Conservation (phyloP, 2,888 invertebrate species). For the Diadromus collaris region DNA sequence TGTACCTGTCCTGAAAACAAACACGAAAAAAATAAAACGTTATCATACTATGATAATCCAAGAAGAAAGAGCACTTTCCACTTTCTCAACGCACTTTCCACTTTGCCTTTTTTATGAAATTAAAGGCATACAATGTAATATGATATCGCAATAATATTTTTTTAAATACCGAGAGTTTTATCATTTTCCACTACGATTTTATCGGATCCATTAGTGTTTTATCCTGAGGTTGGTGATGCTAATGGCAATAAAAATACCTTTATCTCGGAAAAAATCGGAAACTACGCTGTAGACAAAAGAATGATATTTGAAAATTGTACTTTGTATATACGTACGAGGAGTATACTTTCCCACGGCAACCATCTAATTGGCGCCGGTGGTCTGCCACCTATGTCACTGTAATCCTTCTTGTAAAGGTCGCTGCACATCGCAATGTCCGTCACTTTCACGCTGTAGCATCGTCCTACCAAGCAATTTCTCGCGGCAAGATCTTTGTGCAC, state of each 20-base stretch:
- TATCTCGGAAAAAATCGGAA: conserved; percentile 8
- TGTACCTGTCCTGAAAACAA: conserved; percentile 83
- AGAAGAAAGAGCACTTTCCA: background rate
- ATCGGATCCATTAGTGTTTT: conserved; percentile 1
- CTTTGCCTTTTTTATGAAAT: too few species aligned
- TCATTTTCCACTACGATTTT: background rate
- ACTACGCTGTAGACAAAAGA: conserved; percentile 4
- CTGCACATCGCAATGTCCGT: conserved; percentile 85
- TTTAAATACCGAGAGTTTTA: background rate
- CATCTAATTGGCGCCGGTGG: conserved; percentile 84
- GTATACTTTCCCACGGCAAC: conserved; percentile 85
- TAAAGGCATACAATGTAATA: too few species aligned
- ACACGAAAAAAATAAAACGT: conserved; percentile 27
- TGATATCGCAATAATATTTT: background rate
- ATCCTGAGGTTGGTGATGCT: background rate
- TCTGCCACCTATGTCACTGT: conserved; percentile 84
- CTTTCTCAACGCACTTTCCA: background rate
- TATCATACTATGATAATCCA: background rate
- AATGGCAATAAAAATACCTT: conserved; percentile 1
- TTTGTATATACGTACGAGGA: conserved; percentile 80
- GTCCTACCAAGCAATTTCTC: conserved; percentile 84
- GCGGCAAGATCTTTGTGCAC: conserved; percentile 91
- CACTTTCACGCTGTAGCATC: conserved; percentile 84
- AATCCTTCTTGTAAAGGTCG: conserved; percentile 84
- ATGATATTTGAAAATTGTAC: conserved; percentile 3